Evolutionary conservation across 2,888 invertebrate genomes (phyloP).

Genomic region (Onchidella celtica): DNA sequence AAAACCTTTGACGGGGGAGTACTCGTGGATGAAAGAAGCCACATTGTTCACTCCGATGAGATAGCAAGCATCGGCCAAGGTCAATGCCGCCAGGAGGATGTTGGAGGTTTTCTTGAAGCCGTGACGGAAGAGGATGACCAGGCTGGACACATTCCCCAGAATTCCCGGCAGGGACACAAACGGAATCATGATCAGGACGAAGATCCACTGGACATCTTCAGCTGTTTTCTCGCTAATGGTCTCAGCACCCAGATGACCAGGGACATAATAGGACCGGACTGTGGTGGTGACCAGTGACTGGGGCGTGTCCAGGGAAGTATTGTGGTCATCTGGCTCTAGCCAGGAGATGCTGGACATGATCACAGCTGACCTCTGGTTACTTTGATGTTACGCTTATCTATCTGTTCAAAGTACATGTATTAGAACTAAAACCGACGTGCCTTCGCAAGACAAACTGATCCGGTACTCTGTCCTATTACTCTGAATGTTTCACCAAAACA

Average conservation of each 20-base stretch:
- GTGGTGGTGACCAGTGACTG: not conserved
- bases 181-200: slow-evolving; percentile 11
- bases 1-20: not conserved
- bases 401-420: too few relatives aligned
- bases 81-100: slow-evolving; percentile 14
- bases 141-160: slow-evolving; percentile 31
- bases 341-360: too few relatives aligned
- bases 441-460: too few relatives aligned
- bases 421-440: too few relatives aligned
- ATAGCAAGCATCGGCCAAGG: slow-evolving; percentile 27
- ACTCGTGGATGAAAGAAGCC: slow-evolving; percentile 8
- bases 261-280: not conserved
- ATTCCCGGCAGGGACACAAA: slow-evolving; percentile 19
- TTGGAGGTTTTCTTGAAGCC: slow-evolving; percentile 38
- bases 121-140: slow-evolving; percentile 20
- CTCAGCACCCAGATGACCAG: not conserved
- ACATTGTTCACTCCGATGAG: slow-evolving; percentile 32
- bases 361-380: too few relatives aligned
- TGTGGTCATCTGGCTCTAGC: too few relatives aligned
- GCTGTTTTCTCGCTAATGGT: not conserved
- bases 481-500: too few relatives aligned
- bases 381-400: too few relatives aligned
- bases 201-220: slow-evolving; percentile 5
- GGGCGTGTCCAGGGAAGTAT: too few relatives aligned
- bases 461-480: too few relatives aligned